Evolutionary conservation across 2,888 invertebrate genomes (phyloP).

Genomic region (Meiosimyza platycephala): DNA sequence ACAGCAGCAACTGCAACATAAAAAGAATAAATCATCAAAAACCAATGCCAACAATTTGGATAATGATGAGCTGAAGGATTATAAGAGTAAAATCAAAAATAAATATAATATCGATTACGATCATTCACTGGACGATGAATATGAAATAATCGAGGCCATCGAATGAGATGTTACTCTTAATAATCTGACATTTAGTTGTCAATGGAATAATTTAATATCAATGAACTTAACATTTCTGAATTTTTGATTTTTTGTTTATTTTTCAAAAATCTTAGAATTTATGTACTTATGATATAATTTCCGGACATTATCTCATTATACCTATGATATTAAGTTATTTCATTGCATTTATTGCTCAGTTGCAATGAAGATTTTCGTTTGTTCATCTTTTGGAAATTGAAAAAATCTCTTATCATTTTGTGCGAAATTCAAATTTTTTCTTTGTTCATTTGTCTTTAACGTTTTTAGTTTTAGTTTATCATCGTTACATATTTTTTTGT

Average conservation of each 20-base stretch:
- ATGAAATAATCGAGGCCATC: slow-evolving; percentile 68
- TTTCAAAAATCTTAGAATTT: too few relatives aligned
- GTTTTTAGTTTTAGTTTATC: slow-evolving; percentile 10
- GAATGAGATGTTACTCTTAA: slow-evolving; percentile 52
- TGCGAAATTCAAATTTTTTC: background rate
- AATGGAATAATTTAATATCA: too few relatives aligned
- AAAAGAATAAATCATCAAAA: slow-evolving; percentile 42
- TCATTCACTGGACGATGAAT: slow-evolving; percentile 67
- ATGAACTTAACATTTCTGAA: too few relatives aligned
- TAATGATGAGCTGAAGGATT: slow-evolving; percentile 62
- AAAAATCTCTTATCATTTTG: background rate
- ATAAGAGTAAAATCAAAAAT: slow-evolving; percentile 66
- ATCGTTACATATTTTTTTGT: background rate
- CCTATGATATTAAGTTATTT: too few relatives aligned
- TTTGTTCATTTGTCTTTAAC: background rate
- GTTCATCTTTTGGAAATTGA: background rate
- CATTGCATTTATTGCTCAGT: too few relatives aligned
- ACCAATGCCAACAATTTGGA: slow-evolving; percentile 57
- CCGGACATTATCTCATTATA: too few relatives aligned
- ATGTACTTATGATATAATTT: too few relatives aligned
- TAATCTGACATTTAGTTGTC: too few relatives aligned
- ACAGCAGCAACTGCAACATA: slow-evolving; percentile 29
- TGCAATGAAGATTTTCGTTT: too few relatives aligned
- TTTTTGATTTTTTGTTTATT: too few relatives aligned
- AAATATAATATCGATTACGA: slow-evolving; percentile 68